A percentile compares a stretch with the other conserved stretches of the same genome.
phyloP scores from a whole-genome alignment of 92 coral and sea anemone species.

The Umimayanthus kanabou region DNA sequence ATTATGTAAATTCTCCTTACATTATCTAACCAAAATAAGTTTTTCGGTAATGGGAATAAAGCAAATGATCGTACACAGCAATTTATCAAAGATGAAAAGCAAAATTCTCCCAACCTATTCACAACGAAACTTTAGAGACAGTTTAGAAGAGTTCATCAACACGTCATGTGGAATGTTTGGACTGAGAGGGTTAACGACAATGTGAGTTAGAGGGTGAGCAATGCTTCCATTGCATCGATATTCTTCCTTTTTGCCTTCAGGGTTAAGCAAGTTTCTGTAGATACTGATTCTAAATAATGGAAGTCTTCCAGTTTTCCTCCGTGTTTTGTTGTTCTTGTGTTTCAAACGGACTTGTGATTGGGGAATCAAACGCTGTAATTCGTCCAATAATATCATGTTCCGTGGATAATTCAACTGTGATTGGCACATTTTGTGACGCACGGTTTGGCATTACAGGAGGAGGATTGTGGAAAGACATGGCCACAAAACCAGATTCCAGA shows the following conservation, averaged over 20 bases:
- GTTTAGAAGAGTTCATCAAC: too few species aligned
- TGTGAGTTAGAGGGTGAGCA: not conserved
- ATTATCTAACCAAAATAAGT: too few species aligned
- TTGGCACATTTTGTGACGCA: not conserved
- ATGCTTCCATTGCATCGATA: too few species aligned
- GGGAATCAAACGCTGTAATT: slow-evolving; percentile 4
- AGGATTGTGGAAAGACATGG: not conserved
- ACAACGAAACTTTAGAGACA: too few species aligned
- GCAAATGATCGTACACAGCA: too few species aligned
- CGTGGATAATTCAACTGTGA: not conserved
- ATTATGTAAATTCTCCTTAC: too few species aligned
- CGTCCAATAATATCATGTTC: not conserved
- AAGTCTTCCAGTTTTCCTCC: not conserved
- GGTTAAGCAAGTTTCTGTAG: not conserved
- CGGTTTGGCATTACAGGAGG: not conserved
- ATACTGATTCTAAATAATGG: not conserved
- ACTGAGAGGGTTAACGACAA: not conserved
- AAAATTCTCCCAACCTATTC: too few species aligned
- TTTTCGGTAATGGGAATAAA: too few species aligned
- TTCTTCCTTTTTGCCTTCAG: not conserved
- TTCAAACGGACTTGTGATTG: slow-evolving; percentile 27
- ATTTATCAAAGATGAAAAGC: too few species aligned
- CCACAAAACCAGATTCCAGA: not conserved
- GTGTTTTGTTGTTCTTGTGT: not conserved
- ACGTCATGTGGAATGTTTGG: too few species aligned